Base-by-base conservation (phyloP, 2,797 vertebrate genomes). In the Hafferia zeledoni region DNA sequence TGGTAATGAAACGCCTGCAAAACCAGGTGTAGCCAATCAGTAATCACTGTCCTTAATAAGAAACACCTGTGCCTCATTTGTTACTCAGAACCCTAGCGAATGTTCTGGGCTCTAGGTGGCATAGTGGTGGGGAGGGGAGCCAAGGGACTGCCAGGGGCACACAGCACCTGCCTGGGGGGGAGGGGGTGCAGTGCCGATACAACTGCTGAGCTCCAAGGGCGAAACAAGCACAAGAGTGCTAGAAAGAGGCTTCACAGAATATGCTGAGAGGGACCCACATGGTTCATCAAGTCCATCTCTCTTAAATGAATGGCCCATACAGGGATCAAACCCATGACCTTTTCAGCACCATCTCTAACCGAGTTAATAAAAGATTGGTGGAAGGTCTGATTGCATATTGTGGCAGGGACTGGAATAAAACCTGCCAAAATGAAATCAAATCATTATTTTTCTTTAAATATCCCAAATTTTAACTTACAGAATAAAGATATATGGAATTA, bases 131-230 rank as follows among this genome's bases (percentile, higher is more conserved):
- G 33, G 16, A 69, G 4, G 5, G 33, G 28, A 64, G 30, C 2
- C 2, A 33, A 63, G 28, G 53, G 18, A 43, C 17, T 67, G 5
- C 3, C 0, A 4, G 20, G 35, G 9, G 12, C 5, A 15, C 9
- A 4, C 3, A 33, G 17, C 47, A 14, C 23, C 9, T 69, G 31
- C 5, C 31, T 71, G 6, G 0, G 1, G 5, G 9, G 1, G 5
- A 9, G 37, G 8, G 59, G 18, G 9, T 19, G 16, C 1, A 1
- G 19, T 44, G 33, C 27, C 39, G 10, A 9, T 3, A 3, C 28
- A 13, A 17, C 30, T 61, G 64, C 56, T 37, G 44, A 84, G 33
- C 10, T 65, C 23, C 27, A 2, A 0, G 3, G 35, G 8, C 2
- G 44, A 76, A 87, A 85, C 6, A 50, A 39, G 22, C 11, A 12